Conservation (phyloP, 2,113 vertebrate genomes). For the Bathybates hornii region DNA sequence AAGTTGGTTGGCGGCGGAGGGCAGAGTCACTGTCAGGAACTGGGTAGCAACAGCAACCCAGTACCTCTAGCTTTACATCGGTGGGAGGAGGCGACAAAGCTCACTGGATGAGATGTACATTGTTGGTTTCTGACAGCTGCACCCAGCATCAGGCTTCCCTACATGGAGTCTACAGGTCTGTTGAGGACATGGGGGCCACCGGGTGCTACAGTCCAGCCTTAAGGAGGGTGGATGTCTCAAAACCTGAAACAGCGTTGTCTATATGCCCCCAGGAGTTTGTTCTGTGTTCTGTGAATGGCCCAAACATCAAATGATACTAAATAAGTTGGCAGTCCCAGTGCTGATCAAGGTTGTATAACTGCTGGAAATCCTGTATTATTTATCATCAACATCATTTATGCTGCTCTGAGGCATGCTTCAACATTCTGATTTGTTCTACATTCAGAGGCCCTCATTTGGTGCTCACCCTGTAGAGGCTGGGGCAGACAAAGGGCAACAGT, state of each 20-base stretch:
- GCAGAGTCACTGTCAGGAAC: slow-evolving; percentile 66
- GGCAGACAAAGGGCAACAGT: not conserved
- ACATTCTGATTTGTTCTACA: not conserved
- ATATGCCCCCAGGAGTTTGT: not conserved
- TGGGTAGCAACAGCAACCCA: slow-evolving; percentile 75
- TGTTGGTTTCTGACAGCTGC: not conserved
- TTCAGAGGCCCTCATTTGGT: not conserved
- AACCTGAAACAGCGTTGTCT: not conserved
- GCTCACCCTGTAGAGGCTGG: not conserved
- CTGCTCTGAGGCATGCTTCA: not conserved
- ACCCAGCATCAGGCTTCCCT: slow-evolving; percentile 1
- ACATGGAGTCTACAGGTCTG: not conserved
- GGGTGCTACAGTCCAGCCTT: not conserved
- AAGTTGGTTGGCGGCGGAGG: slow-evolving; percentile 64
- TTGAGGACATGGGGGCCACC: not conserved
- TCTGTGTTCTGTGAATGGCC: not conserved
- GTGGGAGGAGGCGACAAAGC: slow-evolving; percentile 66
- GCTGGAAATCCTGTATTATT: not conserved
- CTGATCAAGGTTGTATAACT: not conserved
- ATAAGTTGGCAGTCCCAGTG: not conserved
- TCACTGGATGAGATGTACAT: slow-evolving; percentile 23
- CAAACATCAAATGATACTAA: not conserved
- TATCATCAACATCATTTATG: not conserved
- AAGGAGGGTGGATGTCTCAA: not conserved
- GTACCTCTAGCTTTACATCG: slow-evolving; percentile 42